Evolutionary conservation across 1,140 invertebrate species (phyloP).

Genomic region (Campoletis sonorensis): DNA sequence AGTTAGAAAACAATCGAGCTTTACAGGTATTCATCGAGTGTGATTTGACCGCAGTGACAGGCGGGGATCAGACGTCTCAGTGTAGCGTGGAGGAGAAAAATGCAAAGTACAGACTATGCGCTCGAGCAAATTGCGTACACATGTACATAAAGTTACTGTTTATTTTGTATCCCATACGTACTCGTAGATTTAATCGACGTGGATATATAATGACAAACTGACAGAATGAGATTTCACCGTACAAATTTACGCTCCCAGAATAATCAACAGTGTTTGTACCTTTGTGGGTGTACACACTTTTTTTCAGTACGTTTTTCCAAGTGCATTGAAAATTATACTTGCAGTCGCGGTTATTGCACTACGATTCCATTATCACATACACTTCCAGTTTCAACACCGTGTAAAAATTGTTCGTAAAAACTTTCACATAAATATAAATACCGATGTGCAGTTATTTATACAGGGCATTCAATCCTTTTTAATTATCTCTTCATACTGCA

Average conservation of each 20-base stretch:
- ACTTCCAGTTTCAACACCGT: not conserved
- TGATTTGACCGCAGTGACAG: not conserved
- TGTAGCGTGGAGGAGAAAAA: not conserved
- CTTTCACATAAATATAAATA: constrained; percentile 2
- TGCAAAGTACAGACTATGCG: not conserved
- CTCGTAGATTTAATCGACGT: not conserved
- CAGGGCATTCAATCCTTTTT: not conserved
- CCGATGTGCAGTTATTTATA: not conserved
- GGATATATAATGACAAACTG: constrained; percentile 7
- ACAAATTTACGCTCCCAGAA: not conserved
- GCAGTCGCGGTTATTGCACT: not conserved
- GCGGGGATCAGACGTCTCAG: not conserved
- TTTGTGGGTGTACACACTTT: not conserved
- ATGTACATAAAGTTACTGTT: not conserved
- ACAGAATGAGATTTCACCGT: constrained; percentile 2
- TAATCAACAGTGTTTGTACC: not conserved
- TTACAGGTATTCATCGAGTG: not conserved
- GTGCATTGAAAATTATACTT: constrained; percentile 9
- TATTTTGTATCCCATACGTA: not conserved
- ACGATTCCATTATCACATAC: constrained; percentile 4
- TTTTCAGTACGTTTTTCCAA: not conserved
- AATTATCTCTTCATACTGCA: not conserved
- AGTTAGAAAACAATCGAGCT: not conserved
- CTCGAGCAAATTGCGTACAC: not conserved
- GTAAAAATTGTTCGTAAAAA: not conserved